Conservation (phyloP, 1,140 invertebrate species). For the Zaprionus africanus region DNA sequence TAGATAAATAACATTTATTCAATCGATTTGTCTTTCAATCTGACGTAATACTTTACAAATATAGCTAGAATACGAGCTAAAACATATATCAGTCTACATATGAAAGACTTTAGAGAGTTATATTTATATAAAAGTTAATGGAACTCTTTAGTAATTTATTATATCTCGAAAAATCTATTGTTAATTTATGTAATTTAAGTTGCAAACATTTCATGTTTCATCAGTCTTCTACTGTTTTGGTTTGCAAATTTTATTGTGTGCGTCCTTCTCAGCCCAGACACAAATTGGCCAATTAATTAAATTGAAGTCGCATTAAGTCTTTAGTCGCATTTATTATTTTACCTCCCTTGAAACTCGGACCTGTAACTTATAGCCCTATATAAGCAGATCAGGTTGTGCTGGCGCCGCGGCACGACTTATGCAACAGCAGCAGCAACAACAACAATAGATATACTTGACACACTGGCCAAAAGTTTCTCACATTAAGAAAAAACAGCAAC, state of each 20-base stretch:
- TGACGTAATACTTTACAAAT: too few species aligned
- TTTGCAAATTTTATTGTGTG: not conserved
- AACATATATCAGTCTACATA: too few species aligned
- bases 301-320: slow-evolving; percentile 59
- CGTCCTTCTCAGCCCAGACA: not conserved
- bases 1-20: not conserved
- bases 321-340: slow-evolving; percentile 10
- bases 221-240: too few species aligned
- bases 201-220: not conserved
- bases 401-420: slow-evolving; percentile 44
- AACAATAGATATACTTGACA: slow-evolving; percentile 69
- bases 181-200: not conserved
- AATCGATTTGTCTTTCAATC: not conserved
- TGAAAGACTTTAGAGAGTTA: too few species aligned
- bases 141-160: not conserved
- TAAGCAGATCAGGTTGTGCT: slow-evolving; percentile 51
- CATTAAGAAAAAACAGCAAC: slow-evolving; percentile 63
- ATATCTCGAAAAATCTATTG: too few species aligned
- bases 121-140: not conserved
- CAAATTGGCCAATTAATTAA: slow-evolving; percentile 19
- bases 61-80: too few species aligned
- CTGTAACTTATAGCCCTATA: slow-evolving; percentile 32
- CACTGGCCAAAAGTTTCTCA: slow-evolving; percentile 70
- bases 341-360: slow-evolving; percentile 13
- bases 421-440: slow-evolving; percentile 42